Evolutionary conservation across 2,888 invertebrate genomes (phyloP).

Genomic region (Hoplodrina blanda): DNA sequence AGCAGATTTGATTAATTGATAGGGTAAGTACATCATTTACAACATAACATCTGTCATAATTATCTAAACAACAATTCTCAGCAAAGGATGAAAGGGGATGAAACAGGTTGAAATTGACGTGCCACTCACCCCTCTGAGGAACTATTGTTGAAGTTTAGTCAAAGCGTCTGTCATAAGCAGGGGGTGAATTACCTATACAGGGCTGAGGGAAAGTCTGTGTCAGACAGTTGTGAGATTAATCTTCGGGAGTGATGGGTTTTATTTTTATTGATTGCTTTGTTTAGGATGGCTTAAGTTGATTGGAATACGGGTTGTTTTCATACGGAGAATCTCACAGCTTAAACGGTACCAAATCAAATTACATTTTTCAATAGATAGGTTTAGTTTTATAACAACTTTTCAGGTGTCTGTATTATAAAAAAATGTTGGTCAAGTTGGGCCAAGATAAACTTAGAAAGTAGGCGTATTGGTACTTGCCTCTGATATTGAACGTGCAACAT

Average conservation of each 20-base stretch:
- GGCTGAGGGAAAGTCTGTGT: conserved; percentile 36
- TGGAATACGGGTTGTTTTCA: neutral
- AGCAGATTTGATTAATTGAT: conserved; percentile 13
- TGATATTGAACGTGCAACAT: no score
- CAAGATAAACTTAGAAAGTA: no score
- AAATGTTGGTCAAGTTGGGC: no score
- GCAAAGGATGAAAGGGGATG: conserved; percentile 39
- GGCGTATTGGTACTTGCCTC: no score
- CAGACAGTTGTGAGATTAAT: conserved; percentile 42
- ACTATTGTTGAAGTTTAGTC: conserved; percentile 67
- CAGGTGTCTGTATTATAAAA: no score
- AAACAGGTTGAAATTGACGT: conserved; percentile 59
- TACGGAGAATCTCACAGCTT: no score
- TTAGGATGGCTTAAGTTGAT: neutral
- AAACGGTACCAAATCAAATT: no score
- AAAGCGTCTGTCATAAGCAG: conserved; percentile 63
- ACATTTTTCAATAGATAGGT: no score
- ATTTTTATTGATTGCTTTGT: conserved; percentile 40
- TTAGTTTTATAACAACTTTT: no score
- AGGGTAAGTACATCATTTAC: neutral
- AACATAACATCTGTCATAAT: conserved; percentile 9
- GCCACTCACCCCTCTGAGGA: conserved; percentile 61
- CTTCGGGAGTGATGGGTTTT: conserved; percentile 13
- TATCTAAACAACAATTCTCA: conserved; percentile 27
- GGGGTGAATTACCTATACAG: conserved; percentile 36